Percentiles rank a stretch among this genome's conserved stretches.
These are phyloP conservation scores for Aleiodes sp. DNA, from an alignment of 1,140 invertebrate genomes.

Conservation along the genomic window DNA sequence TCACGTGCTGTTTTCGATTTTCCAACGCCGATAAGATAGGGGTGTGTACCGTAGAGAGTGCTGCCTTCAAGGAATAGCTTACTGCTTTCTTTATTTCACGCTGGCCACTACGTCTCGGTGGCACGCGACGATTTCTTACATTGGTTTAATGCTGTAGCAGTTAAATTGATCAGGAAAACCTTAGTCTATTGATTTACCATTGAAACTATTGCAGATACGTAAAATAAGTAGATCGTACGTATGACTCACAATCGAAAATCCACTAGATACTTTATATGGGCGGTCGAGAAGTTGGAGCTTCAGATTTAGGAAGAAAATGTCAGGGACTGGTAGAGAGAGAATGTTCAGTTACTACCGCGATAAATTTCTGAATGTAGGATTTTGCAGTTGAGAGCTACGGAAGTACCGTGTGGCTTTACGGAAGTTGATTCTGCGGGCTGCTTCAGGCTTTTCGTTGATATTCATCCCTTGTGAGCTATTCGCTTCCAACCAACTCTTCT, in stretches of 20 bases:
- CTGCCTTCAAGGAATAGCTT: constrained; percentile 23
- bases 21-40: constrained; percentile 44
- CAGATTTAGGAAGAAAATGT: no score
- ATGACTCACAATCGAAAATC: no score
- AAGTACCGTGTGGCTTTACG: constrained; percentile 43
- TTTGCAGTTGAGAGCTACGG: constrained; percentile 62
- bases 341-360: constrained; percentile 61
- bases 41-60: constrained; percentile 26
- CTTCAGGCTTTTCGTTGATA: constrained; percentile 51
- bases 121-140: constrained; percentile 35
- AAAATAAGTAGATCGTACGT: no score
- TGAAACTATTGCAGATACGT: no score
- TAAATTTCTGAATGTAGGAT: constrained; percentile 61
- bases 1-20: constrained; percentile 40
- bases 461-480: constrained; percentile 42
- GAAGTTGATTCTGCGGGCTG: constrained; percentile 43
- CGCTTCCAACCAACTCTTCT: constrained; percentile 28
- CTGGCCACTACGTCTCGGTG: constrained; percentile 23
- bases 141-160: no score
- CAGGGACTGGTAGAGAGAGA: constrained; percentile 49
- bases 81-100: constrained; percentile 42
- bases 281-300: no score
- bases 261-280: no score
- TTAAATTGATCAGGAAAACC: neutral
- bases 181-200: no score